phyloP scores from a whole-genome alignment of 2,797 vertebrate genomes.

The Rallus crepitans region DNA sequence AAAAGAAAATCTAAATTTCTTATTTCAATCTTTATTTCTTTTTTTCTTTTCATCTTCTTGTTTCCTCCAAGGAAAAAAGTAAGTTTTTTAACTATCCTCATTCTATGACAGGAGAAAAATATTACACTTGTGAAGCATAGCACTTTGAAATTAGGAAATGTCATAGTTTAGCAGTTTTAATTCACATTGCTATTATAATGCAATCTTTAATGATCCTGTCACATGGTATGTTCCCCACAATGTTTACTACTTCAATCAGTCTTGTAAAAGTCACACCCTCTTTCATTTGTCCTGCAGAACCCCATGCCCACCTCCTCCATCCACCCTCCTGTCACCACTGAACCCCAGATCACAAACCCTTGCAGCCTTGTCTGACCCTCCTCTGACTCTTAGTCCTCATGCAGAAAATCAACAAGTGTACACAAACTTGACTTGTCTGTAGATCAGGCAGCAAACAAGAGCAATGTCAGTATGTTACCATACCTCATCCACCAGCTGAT shows the following conservation, averaged over 20 bases:
- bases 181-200: neutral
- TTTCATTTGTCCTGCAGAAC: neutral
- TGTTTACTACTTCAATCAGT: neutral
- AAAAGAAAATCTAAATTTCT: neutral
- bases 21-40: too few relatives aligned
- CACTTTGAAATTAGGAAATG: neutral
- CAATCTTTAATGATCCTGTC: neutral
- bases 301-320: neutral
- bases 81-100: neutral
- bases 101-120: neutral
- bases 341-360: neutral
- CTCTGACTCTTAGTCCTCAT: neutral
- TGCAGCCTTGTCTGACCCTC: accelerated
- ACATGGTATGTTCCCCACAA: neutral
- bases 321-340: neutral
- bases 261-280: neutral
- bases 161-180: neutral
- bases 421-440: neutral
- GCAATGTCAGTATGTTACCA: too few relatives aligned
- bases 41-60: too few relatives aligned
- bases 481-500: neutral
- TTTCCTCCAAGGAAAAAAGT: neutral
- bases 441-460: neutral
- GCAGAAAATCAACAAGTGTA: neutral
- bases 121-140: neutral